A percentile compares a stretch with the other conserved stretches of the same genome.
Evolutionary conservation across 64 coral and sea anemone genomes (phyloP).

Genomic region (Dendrophyllia cribrosa): DNA sequence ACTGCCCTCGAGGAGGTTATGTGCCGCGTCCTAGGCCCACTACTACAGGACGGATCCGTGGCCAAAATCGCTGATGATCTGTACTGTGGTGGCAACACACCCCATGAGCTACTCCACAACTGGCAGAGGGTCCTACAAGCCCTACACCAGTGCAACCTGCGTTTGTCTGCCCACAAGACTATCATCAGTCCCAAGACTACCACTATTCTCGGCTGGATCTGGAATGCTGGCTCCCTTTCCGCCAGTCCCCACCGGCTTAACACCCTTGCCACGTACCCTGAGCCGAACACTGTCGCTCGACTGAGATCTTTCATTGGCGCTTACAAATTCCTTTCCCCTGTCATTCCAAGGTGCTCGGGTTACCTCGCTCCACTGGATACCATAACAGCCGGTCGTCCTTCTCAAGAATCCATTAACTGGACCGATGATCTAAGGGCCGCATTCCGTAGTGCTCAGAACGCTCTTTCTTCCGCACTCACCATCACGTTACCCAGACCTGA

Average conservation of each 20-base stretch:
- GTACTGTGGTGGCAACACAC: conserved; percentile 15
- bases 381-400: conserved; percentile 25
- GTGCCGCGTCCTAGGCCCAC: conserved; percentile 31
- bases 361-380: conserved; percentile 8
- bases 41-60: neutral
- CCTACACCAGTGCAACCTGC: conserved; percentile 20
- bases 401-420: conserved; percentile 18
- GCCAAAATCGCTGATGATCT: conserved; percentile 40
- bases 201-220: conserved; percentile 42
- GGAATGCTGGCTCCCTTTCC: conserved; percentile 6
- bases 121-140: conserved; percentile 16
- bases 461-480: neutral
- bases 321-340: conserved; percentile 25
- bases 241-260: neutral
- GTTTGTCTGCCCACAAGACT: conserved; percentile 25
- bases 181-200: conserved; percentile 39
- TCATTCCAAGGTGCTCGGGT: conserved; percentile 14
- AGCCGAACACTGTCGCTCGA: neutral
- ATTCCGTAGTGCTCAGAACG: conserved; percentile 28
- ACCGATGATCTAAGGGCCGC: conserved; percentile 1
- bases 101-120: neutral
- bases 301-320: conserved; percentile 22
- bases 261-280: conserved; percentile 12
- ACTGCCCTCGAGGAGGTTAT: conserved; percentile 18
- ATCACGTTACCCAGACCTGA: conserved; percentile 6